phyloP scores from a whole-genome alignment of 2,113 vertebrate species.

The Gobio gobio region DNA sequence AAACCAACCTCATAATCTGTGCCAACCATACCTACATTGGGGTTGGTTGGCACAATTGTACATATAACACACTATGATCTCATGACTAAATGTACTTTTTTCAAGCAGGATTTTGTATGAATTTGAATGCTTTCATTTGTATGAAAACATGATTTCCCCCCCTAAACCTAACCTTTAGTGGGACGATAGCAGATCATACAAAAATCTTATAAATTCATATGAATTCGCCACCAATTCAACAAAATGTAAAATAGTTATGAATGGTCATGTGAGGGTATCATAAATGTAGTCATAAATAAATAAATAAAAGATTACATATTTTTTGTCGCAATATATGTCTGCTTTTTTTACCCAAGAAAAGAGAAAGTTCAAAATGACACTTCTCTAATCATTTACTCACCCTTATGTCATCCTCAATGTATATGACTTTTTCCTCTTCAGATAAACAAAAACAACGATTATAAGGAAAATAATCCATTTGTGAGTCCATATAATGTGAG shows the following conservation, averaged over 20 bases:
- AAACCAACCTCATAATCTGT: background rate
- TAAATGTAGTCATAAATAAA: background rate
- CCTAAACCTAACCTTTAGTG: background rate
- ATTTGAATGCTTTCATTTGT: background rate
- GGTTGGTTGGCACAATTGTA: too few relatives aligned
- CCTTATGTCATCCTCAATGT: too few relatives aligned
- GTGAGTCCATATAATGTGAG: too few relatives aligned
- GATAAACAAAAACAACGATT: too few relatives aligned
- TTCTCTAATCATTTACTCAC: too few relatives aligned
- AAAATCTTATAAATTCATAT: background rate
- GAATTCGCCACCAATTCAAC: background rate
- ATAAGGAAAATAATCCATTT: too few relatives aligned
- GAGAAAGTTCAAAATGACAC: too few relatives aligned
- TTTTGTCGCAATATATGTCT: too few relatives aligned
- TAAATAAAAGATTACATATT: background rate
- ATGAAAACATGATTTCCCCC: background rate
- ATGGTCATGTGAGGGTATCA: background rate
- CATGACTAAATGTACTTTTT: too few relatives aligned
- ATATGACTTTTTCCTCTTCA: too few relatives aligned
- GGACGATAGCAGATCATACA: background rate
- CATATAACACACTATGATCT: too few relatives aligned
- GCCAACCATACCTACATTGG: background rate
- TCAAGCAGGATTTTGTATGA: too few relatives aligned
- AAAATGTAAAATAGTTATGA: background rate
- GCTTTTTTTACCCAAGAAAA: background rate